Evolutionary conservation across 1,140 invertebrate genomes (phyloP).

Genomic region (Drosophila parvula): DNA sequence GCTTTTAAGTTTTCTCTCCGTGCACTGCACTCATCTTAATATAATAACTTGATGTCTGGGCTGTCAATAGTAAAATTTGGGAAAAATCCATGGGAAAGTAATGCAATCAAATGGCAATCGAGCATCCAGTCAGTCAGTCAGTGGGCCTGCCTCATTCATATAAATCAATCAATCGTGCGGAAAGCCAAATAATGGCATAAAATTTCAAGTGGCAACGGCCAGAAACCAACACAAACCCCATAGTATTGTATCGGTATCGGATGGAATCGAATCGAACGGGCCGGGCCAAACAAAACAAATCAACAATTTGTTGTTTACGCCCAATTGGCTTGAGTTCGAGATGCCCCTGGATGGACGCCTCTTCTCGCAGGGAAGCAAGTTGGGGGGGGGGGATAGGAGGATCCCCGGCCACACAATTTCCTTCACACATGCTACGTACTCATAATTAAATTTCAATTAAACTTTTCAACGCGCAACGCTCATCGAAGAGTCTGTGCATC

Average conservation of each 20-base stretch:
- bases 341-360: constrained; percentile 42
- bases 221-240: constrained; percentile 43
- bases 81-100: constrained; percentile 81
- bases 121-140: constrained; percentile 21
- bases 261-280: constrained; percentile 18
- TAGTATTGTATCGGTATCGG: constrained; percentile 7
- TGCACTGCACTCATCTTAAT: not conserved
- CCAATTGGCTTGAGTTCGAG: constrained; percentile 47
- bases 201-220: constrained; percentile 57
- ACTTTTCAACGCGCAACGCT: constrained; percentile 54
- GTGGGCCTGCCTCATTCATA: constrained; percentile 43
- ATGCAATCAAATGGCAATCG: constrained; percentile 39
- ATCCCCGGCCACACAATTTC: constrained; percentile 25
- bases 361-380: constrained; percentile 22
- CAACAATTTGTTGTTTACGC: constrained; percentile 66
- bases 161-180: constrained; percentile 66
- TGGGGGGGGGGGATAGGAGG: not conserved
- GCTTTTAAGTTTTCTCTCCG: not conserved
- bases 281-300: constrained; percentile 50
- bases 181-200: constrained; percentile 56
- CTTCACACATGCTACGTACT: constrained; percentile 45
- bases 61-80: constrained; percentile 12
- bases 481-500: constrained; percentile 20
- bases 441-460: constrained; percentile 81
- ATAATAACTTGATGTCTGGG: constrained; percentile 10